Evolutionary conservation across 2,888 invertebrate genomes (phyloP).

Genomic region (Aporophyla nigra): DNA sequence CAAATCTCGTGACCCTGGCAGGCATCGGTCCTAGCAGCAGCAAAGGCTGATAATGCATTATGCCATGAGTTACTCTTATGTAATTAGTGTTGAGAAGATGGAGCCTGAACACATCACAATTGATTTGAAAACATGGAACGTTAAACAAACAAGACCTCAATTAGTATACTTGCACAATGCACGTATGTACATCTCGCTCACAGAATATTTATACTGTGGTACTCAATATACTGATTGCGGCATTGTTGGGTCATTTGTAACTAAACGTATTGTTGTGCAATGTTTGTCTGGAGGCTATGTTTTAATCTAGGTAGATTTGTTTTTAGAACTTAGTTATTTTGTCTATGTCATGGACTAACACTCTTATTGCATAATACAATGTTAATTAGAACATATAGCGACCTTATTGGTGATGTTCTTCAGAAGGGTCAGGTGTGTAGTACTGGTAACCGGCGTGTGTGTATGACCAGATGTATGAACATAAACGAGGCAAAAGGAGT

Average conservation of each 20-base stretch:
- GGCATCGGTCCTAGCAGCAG: no score
- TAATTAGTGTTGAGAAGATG: not conserved
- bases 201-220: slow-evolving; percentile 21
- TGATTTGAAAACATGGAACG: not conserved
- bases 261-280: slow-evolving; percentile 34
- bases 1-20: no score
- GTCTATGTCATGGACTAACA: no score
- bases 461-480: no score
- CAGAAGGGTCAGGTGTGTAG: no score
- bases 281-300: slow-evolving; percentile 7
- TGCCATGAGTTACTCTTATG: no score
- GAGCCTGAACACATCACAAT: not conserved
- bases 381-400: no score
- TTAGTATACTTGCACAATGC: slow-evolving; percentile 18
- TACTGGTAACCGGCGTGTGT: no score
- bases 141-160: slow-evolving; percentile 1
- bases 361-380: no score
- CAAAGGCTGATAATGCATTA: not conserved
- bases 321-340: not conserved
- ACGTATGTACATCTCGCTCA: slow-evolving; percentile 14
- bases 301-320: not conserved
- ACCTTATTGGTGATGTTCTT: no score
- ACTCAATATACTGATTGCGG: slow-evolving; percentile 42
- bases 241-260: slow-evolving; percentile 19
- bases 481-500: no score